These are phyloP conservation scores for Oenanthe melanoleuca DNA, from an alignment of 2,113 vertebrate genomes.

Conservation along the genomic window DNA sequence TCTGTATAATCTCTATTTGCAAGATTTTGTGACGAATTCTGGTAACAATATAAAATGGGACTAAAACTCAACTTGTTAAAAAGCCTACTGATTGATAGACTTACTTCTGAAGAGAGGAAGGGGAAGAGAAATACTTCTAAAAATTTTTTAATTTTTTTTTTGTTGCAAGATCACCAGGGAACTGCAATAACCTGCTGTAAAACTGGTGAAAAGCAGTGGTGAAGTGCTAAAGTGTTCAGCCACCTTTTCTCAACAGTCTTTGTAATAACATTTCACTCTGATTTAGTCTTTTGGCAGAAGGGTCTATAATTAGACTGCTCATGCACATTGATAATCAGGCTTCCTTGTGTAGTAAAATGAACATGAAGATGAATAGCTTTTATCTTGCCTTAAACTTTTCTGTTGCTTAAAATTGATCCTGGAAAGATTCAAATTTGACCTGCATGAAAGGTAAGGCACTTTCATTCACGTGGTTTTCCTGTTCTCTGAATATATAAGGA, in stretches of 20 bases:
- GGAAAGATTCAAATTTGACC: constrained; percentile 32
- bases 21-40: neutral
- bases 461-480: neutral
- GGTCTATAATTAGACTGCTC: constrained; percentile 22
- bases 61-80: neutral
- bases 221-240: neutral
- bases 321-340: neutral
- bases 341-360: constrained; percentile 8
- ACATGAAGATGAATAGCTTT: constrained; percentile 41
- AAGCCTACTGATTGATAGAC: neutral
- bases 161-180: neutral
- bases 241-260: neutral
- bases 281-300: constrained; percentile 33
- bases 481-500: neutral
- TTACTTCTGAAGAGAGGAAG: neutral
- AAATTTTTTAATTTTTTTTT: neutral
- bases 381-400: constrained; percentile 12
- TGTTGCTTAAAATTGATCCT: constrained; percentile 13
- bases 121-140: neutral
- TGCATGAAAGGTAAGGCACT: neutral
- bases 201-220: neutral
- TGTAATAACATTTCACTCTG: constrained; percentile 4
- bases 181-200: neutral
- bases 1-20: neutral
- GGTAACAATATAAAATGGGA: neutral